Evolutionary conservation across 2,113 vertebrate species (phyloP).

Genomic region (Nothoprocta pentlandii): DNA sequence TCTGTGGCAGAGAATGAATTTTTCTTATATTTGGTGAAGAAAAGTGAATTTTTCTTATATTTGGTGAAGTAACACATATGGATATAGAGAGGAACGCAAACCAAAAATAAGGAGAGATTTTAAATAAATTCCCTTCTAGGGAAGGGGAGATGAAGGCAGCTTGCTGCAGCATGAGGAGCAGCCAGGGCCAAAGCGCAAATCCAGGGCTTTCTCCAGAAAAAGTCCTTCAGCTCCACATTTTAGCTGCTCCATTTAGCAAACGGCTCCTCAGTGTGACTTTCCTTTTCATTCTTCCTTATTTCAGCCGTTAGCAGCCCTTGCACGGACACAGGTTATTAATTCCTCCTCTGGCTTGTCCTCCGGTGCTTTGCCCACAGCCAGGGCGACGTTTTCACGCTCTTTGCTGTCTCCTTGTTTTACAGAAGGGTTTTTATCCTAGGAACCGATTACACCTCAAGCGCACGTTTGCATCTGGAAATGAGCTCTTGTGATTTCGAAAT

Average conservation of each 20-base stretch:
- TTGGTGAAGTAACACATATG: accelerated
- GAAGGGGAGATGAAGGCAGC: neutral
- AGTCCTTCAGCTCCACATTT: neutral
- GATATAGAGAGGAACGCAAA: neutral
- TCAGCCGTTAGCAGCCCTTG: neutral
- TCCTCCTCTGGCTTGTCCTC: slow-evolving; percentile 27
- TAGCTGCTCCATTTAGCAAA: neutral
- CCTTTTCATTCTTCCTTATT: slow-evolving; percentile 21
- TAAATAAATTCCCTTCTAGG: neutral
- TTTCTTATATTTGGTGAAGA: neutral
- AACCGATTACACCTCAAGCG: neutral
- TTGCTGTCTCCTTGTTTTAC: neutral
- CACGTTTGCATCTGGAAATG: neutral
- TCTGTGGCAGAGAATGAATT: neutral
- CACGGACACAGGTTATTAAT: slow-evolving; percentile 46
- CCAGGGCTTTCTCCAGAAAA: neutral
- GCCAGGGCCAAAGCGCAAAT: neutral
- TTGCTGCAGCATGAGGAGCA: neutral
- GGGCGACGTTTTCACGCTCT: slow-evolving; percentile 43
- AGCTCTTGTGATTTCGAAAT: neutral
- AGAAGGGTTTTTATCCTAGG: neutral
- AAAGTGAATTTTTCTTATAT: neutral
- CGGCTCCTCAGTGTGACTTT: neutral
- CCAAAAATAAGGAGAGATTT: neutral
- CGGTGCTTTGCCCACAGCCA: accelerated